Base-by-base conservation (phyloP, 92 coral and sea anemone genomes). In the Paragorgia papillata region DNA sequence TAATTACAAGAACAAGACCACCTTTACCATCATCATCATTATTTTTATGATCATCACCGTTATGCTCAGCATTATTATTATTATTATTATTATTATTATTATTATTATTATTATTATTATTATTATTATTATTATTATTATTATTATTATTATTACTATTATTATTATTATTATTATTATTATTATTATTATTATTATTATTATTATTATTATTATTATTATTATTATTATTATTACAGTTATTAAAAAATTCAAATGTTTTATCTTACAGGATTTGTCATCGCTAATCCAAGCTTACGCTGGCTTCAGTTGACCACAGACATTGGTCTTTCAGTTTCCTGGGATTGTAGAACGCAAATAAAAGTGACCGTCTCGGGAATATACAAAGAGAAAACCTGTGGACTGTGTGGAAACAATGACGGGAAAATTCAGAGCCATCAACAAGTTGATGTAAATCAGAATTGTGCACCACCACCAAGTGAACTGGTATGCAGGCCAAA, bases 311-410 rank as follows among this genome's bases (percentile, higher is more conserved):
- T 66, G 54, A 40, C 55, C 12, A 66, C 73, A 35, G 54, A 66
- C 46, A 39, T 66, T 12, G 73, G 73, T 35, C 46, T 66, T 15
- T 26, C 51, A 2, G 73, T 66, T 6, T 21, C 28, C 0, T 66
- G 73, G 73, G 54, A 66, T 53, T 31, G 24, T n/a, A 19, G 12
- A 14, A 66, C 46, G 54, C 9, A 20, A 5, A 21, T 66, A 14
- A 41, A 27, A 22, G 73, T 66, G 27, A 32, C 73, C 20, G 73
- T 66, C 17, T 66, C 73, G 21, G 73, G 73, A 19, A 66, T 19
- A 44, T 66, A 39, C 55, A 41, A 44, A 66, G 73, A 33, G 25
- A 66, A 66, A 54, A 39, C 29, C 25, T 66, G 73, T 27, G 61
- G 61, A 12, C 4, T 55, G 24, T 55, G 61, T 4, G 61, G 61